Evolutionary conservation across 2,888 invertebrate genomes (phyloP).

Genomic region (Sarcophaga subvicina): DNA sequence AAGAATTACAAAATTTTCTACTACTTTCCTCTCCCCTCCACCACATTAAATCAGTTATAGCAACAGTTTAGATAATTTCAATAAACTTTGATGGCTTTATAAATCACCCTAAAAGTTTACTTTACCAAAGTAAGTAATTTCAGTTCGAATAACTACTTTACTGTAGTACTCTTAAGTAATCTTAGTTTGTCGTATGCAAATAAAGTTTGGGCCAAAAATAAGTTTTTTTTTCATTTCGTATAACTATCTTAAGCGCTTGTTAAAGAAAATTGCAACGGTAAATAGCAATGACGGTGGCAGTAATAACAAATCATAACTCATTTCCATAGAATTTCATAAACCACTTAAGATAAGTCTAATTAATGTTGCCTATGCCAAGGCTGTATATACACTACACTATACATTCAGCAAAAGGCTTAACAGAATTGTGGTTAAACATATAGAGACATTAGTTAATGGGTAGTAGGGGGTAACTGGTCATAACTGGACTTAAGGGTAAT

Average conservation of each 20-base stretch:
- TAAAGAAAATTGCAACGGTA: not conserved
- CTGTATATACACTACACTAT: not conserved
- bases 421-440: conserved; percentile 32
- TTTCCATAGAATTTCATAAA: conserved; percentile 68
- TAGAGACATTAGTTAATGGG: not conserved
- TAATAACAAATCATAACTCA: conserved; percentile 68
- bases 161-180: not conserved
- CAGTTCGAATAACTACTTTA: not conserved
- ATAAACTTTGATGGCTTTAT: too few relatives aligned
- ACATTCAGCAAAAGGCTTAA: conserved; percentile 3
- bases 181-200: not conserved
- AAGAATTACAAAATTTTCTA: too few relatives aligned
- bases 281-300: conserved; percentile 24
- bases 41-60: too few relatives aligned
- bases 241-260: not conserved
- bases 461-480: not conserved
- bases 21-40: too few relatives aligned
- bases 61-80: too few relatives aligned
- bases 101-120: too few relatives aligned
- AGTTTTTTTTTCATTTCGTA: not conserved
- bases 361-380: conserved; percentile 67
- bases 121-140: too few relatives aligned
- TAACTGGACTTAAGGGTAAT: conserved; percentile 29
- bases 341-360: conserved; percentile 71
- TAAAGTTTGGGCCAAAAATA: not conserved